Percentiles rank a stretch among this genome's conserved stretches.
phyloP scores from a whole-genome alignment of 2,888 invertebrate species.

The Drosophila infuscata region DNA sequence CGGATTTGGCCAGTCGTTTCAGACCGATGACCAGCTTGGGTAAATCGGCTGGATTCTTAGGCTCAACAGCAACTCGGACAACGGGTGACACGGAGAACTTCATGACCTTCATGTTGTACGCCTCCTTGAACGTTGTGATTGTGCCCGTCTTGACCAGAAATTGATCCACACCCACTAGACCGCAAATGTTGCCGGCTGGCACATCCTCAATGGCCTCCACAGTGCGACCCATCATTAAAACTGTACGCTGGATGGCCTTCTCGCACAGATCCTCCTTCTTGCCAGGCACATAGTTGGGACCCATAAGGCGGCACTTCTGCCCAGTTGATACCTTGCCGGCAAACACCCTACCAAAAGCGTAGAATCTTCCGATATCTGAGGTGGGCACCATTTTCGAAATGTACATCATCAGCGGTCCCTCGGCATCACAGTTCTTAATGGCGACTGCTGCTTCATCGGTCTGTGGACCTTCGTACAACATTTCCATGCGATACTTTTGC shows the following conservation, averaged over 20 bases:
- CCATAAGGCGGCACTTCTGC: constrained; percentile 99
- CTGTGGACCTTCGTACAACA: constrained; percentile 99
- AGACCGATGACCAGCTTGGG: constrained; percentile 99
- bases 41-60: constrained; percentile 99
- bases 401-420: constrained; percentile 99
- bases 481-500: constrained; percentile 99
- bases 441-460: constrained; percentile 98
- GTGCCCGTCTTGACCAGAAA: constrained; percentile 99
- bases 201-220: constrained; percentile 99
- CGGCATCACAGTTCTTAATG: constrained; percentile 96
- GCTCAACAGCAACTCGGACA: constrained; percentile 99
- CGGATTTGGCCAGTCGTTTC: constrained; percentile 99
- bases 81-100: constrained; percentile 99
- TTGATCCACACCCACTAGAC: constrained; percentile 99
- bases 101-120: constrained; percentile 99
- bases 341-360: constrained; percentile 99
- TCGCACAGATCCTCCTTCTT: constrained; percentile 99
- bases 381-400: constrained; percentile 99
- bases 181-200: constrained; percentile 99
- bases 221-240: constrained; percentile 99
- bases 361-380: constrained; percentile 99
- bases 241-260: constrained; percentile 99
- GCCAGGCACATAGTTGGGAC: constrained; percentile 98
- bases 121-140: constrained; percentile 99
- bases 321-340: constrained; percentile 97